Base-by-base conservation (phyloP, 2,113 vertebrate species). In the Albula glossodonta region DNA sequence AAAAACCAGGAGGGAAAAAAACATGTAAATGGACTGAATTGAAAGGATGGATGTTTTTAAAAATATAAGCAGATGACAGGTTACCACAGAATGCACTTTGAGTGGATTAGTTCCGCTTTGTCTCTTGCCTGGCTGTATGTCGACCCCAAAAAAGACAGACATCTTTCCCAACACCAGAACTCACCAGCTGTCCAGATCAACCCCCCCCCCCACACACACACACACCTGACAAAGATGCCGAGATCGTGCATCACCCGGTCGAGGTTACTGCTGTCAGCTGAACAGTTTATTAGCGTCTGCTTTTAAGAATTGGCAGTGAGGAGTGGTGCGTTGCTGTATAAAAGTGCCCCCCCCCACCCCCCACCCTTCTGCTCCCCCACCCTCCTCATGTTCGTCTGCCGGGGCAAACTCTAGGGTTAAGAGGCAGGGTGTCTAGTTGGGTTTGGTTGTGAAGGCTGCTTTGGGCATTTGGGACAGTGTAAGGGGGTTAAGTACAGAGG, bases 51-150 rank as follows among this genome's bases (percentile, higher is more conserved):
- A 12, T 56, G 7, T 56, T 56, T 56, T 5, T 22, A 22, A 66
- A 66, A 17, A 80, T 60, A 85, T 9, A 51, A 78, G 74, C 52
- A 78, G 51, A 60, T 48, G 19, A 13, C 50, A n/a, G 48, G 78
- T 80, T 63, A 79, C 51, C 41, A 22, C 56, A 80, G 48, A 85
- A 85, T 63, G 57, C 48, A 60, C 78, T 66, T 63, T 79, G 78
- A 48, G 49, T 41, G 60, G 60, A 22, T 15, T 66, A 79, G 6
- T 31, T 60, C 56, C 56, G 78, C 78, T 49, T 22, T 85, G 53
- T 78, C 83, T 25, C 51, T 49, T 8, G 19, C 48, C 63, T 17
- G 52, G 41, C 56, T 60, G 74, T 6, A 31, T 2, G 31, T 80
- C 22, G 78, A 85, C 52, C 77, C 77, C 52, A 85, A 85, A 25